These are phyloP conservation scores for Catagonus wagneri DNA, from an alignment of 2,113 vertebrate species.

Conservation along the genomic window DNA sequence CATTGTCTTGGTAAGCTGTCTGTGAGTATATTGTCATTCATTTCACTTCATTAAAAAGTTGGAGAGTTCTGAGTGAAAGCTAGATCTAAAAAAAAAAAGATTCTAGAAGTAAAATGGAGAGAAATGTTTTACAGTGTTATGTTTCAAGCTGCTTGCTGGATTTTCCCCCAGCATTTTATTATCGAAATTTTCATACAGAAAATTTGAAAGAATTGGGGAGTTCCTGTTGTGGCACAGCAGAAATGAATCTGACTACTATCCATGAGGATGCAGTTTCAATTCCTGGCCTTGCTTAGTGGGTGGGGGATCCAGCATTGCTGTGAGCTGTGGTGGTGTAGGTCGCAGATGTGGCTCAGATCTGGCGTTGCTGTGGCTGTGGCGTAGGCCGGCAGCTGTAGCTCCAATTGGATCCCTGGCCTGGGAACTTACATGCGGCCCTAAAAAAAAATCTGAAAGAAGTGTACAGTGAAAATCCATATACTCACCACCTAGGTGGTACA, in stretches of 20 bases:
- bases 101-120: neutral
- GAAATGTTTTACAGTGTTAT: neutral
- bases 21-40: constrained; percentile 3
- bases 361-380: too few relatives aligned
- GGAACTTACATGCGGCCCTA: too few relatives aligned
- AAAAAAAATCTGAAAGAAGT: neutral
- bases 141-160: constrained; percentile 4
- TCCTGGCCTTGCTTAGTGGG: too few relatives aligned
- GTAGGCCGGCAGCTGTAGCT: too few relatives aligned
- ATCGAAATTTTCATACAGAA: constrained; percentile 4
- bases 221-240: too few relatives aligned
- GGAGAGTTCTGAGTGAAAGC: neutral
- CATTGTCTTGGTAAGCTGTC: constrained; percentile 5
- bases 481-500: neutral
- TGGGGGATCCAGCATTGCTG: too few relatives aligned
- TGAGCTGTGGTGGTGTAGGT: too few relatives aligned
- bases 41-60: constrained; percentile 41
- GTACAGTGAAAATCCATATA: neutral
- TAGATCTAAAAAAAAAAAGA: neutral
- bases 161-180: neutral
- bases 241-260: too few relatives aligned
- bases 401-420: too few relatives aligned
- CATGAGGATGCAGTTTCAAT: too few relatives aligned
- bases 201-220: neutral
- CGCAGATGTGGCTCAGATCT: too few relatives aligned